Evolutionary conservation across 2,797 vertebrate genomes (phyloP).

Genomic region (Rhinophrynus dorsalis): DNA sequence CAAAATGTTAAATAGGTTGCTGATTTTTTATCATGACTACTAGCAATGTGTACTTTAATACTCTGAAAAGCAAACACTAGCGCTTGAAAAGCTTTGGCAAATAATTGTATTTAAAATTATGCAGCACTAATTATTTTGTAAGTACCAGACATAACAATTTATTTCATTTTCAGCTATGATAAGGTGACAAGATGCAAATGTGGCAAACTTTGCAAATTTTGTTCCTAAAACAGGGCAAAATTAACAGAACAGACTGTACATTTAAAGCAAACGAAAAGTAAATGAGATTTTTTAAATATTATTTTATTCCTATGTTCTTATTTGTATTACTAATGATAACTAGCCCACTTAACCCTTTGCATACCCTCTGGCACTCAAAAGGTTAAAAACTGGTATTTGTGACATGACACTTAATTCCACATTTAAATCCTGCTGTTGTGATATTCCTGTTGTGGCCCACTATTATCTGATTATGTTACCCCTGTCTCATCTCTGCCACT

Average conservation of each 20-base stretch:
- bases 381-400: too few relatives aligned
- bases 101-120: conserved; percentile 43
- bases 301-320: background rate
- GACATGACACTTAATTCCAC: too few relatives aligned
- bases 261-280: conserved; percentile 16
- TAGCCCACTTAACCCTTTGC: too few relatives aligned
- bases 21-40: too few relatives aligned
- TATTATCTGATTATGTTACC: too few relatives aligned
- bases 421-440: too few relatives aligned
- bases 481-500: too few relatives aligned
- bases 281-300: background rate
- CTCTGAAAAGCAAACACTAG: background rate
- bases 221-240: conserved; percentile 8
- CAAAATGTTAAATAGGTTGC: too few relatives aligned
- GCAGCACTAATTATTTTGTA: conserved; percentile 41
- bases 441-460: too few relatives aligned
- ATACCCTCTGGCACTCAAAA: too few relatives aligned
- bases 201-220: conserved; percentile 21
- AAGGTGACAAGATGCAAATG: conserved; percentile 16
- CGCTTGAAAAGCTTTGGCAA: conserved; percentile 2
- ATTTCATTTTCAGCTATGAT: conserved; percentile 46
- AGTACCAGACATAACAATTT: conserved; percentile 37
- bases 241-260: conserved; percentile 30
- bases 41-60: too few relatives aligned
- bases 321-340: background rate